Evolutionary conservation across 2,797 vertebrate genomes (phyloP), one percentile per base, ranked within the genome.

Genomic region (Neomorphus geoffroyi): DNA sequence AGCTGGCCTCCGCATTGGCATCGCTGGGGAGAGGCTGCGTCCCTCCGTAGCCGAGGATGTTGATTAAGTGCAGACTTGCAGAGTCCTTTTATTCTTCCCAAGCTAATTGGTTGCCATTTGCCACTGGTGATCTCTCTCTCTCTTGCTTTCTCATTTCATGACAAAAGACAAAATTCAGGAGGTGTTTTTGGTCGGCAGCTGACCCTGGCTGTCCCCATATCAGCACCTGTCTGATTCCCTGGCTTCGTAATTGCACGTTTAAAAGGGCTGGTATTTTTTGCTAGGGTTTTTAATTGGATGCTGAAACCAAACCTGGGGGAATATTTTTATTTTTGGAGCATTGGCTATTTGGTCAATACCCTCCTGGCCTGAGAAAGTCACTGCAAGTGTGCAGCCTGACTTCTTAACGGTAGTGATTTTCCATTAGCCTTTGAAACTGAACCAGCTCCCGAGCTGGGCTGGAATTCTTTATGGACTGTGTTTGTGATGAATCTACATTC

Each of bases 331-430:
- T 87, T 94, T 66, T 62, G 56, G 51, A 88, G 51, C 77, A 53
- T 53, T 77, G 69, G 79, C 37, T 60, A 4, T 61, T 69, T 88
- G 92, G 57, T 95, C 91, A 83, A 94, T 94, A 79, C 32, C 22
- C 37, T 67, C 54, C 79, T 89, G 0, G 16, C 33, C 79, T 67
- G 80, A 89, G 74, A 54, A 91, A 90, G 64, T 30, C 86, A 37
- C 61, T 19, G 77, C 54, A 56, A 67, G 45, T 0, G 4, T 79
- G 66, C 65, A 82, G 70, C 70, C 13, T 13, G 69, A 35, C 27
- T 75, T 50, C 80, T 24, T 64, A 57, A 32, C 0, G 4, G 74
- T 54, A 91, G 22, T 12, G 92, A 80, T 93, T 95, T 96, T 89
- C 90, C 89, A 65, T 85, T 6, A 66, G 60, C 56, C 71, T 88